phyloP scores from a whole-genome alignment of 1,140 invertebrate genomes.

The Proales similis region DNA sequence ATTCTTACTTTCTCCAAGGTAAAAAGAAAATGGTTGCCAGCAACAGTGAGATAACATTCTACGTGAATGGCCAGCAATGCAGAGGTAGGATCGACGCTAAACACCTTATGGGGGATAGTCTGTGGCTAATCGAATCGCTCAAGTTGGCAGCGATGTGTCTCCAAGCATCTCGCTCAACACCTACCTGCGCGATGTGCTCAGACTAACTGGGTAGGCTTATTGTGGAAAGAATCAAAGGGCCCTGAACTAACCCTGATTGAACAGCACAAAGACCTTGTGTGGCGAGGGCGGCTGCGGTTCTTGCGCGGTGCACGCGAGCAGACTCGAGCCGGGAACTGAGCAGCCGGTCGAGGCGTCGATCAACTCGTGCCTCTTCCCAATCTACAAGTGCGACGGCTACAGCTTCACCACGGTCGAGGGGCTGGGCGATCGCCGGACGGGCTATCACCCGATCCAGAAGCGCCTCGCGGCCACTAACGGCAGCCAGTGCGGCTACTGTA shows the following conservation, averaged over 20 bases:
- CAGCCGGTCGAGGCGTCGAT: slow-evolving; percentile 60
- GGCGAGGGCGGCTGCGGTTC: slow-evolving; percentile 73
- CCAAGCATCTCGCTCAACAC: background rate
- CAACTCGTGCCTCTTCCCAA: slow-evolving; percentile 68
- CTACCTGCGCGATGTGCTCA: slow-evolving; percentile 25
- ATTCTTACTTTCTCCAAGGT: too few relatives aligned
- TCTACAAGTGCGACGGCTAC: slow-evolving; percentile 66
- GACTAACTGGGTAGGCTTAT: slow-evolving; percentile 17
- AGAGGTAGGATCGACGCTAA: too few relatives aligned
- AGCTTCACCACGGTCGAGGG: slow-evolving; percentile 69
- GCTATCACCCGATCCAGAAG: slow-evolving; percentile 42
- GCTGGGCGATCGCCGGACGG: background rate
- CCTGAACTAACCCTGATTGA: background rate
- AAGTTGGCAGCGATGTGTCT: too few relatives aligned
- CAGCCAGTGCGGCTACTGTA: slow-evolving; percentile 53
- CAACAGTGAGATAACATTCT: too few relatives aligned
- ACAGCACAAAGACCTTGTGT: slow-evolving; percentile 65
- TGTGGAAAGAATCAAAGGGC: background rate
- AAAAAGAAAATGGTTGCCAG: too few relatives aligned
- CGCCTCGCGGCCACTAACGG: slow-evolving; percentile 49
- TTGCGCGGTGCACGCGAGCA: slow-evolving; percentile 58
- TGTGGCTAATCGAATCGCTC: too few relatives aligned
- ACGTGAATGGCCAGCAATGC: too few relatives aligned
- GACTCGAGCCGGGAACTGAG: slow-evolving; percentile 54
- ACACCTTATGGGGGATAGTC: too few relatives aligned